Conservation (phyloP, 2,888 invertebrate species). For the Diarsia mendica region DNA sequence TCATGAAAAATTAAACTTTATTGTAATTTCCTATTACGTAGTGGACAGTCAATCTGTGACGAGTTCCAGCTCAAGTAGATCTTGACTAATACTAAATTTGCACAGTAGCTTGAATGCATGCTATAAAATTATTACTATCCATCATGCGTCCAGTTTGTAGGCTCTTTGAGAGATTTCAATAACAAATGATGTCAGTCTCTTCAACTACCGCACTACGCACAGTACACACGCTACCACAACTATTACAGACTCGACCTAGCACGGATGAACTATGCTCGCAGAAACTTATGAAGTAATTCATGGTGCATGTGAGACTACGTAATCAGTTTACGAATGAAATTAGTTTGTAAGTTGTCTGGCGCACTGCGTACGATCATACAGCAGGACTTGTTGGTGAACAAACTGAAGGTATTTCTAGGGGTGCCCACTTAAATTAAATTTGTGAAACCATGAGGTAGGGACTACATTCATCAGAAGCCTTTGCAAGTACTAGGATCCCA, state of each 20-base stretch:
- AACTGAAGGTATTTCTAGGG: not conserved
- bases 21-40: not conserved
- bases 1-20: not conserved
- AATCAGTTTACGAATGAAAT: constrained; percentile 10
- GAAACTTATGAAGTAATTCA: not conserved
- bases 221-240: not conserved
- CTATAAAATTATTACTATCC: not conserved
- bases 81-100: not conserved
- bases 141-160: not conserved
- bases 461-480: not conserved
- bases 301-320: not conserved
- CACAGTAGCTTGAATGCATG: not conserved
- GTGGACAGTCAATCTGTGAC: not conserved
- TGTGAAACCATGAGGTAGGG: no score
- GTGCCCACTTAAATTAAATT: no score
- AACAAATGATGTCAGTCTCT: not conserved
- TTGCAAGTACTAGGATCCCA: not conserved
- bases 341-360: not conserved
- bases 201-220: not conserved
- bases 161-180: not conserved
- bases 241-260: not conserved
- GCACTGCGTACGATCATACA: not conserved
- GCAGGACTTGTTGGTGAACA: not conserved
- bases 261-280: not conserved
- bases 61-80: not conserved